Percentiles rank a stretch among this genome's conserved stretches.
Evolutionary conservation across 1,140 invertebrate species (phyloP).

Genomic region (Schlechtendalia chinensis): DNA sequence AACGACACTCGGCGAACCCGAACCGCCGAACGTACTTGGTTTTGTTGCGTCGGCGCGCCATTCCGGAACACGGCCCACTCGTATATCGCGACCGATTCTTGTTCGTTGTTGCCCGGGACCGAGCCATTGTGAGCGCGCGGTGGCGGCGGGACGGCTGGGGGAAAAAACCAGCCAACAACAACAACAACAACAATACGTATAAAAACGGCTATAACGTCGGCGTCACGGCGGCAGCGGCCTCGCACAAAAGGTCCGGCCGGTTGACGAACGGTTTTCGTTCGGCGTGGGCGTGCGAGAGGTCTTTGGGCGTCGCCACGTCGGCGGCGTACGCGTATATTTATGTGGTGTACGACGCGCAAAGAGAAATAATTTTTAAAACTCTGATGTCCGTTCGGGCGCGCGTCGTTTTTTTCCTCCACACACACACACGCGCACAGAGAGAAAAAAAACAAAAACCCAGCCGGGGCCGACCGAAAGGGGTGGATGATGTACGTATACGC

Average conservation of each 20-base stretch:
- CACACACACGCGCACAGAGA: background rate
- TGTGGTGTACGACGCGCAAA: background rate
- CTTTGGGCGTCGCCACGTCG: conserved; percentile 1
- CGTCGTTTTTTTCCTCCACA: background rate
- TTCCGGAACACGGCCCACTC: no score
- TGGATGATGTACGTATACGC: no score
- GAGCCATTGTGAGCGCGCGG: no score
- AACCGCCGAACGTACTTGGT: no score
- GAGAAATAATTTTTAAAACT: conserved; percentile 30
- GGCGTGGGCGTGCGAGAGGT: conserved; percentile 5
- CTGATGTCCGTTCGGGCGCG: background rate
- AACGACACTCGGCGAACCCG: no score
- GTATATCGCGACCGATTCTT: no score
- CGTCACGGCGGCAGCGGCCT: background rate
- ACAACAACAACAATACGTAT: no score
- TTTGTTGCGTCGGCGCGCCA: no score
- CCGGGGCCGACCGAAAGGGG: no score
- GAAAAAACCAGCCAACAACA: no score
- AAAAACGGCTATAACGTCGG: background rate
- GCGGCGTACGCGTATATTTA: background rate
- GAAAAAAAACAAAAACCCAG: background rate
- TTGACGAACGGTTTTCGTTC: conserved; percentile 10
- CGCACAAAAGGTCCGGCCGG: conserved; percentile 18
- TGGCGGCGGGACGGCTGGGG: no score
- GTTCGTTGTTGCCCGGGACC: no score